phyloP scores from a whole-genome alignment of 2,888 invertebrate species.

The Drosophila subsilvestris region DNA sequence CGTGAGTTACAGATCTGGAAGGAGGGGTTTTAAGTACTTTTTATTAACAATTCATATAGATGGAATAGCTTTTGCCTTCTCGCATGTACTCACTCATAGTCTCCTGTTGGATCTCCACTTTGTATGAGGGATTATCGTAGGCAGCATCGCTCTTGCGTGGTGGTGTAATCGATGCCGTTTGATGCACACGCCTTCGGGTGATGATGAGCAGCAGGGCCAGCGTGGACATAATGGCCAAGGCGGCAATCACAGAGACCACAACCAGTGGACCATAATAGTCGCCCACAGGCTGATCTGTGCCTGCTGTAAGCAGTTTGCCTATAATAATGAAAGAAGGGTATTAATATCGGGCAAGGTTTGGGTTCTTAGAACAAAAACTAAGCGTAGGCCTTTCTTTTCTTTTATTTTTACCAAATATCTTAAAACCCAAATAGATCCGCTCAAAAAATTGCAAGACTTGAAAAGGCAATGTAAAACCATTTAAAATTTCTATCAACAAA shows the following conservation, averaged over 20 bases:
- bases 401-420: conserved; percentile 79
- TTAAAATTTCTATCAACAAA: neutral
- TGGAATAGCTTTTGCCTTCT: neutral
- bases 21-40: neutral
- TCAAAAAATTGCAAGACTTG: conserved; percentile 74
- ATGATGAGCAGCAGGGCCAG: conserved; percentile 91
- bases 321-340: conserved; percentile 9
- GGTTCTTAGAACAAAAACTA: neutral
- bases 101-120: conserved; percentile 96
- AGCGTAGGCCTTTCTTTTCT: neutral
- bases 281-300: conserved; percentile 84
- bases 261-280: conserved; percentile 96
- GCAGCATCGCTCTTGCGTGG: conserved; percentile 93
- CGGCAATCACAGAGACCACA: conserved; percentile 94
- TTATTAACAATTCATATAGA: neutral
- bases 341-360: neutral
- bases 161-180: conserved; percentile 92
- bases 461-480: conserved; percentile 25
- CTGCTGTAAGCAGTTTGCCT: conserved; percentile 86
- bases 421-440: conserved; percentile 71
- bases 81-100: conserved; percentile 90
- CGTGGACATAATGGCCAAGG: conserved; percentile 92
- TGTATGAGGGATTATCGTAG: conserved; percentile 96
- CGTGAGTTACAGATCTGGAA: conserved; percentile 70
- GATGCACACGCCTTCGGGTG: conserved; percentile 89